phyloP scores from a whole-genome alignment of 92 coral and sea anemone genomes.

The Palythoa grandiflora region DNA sequence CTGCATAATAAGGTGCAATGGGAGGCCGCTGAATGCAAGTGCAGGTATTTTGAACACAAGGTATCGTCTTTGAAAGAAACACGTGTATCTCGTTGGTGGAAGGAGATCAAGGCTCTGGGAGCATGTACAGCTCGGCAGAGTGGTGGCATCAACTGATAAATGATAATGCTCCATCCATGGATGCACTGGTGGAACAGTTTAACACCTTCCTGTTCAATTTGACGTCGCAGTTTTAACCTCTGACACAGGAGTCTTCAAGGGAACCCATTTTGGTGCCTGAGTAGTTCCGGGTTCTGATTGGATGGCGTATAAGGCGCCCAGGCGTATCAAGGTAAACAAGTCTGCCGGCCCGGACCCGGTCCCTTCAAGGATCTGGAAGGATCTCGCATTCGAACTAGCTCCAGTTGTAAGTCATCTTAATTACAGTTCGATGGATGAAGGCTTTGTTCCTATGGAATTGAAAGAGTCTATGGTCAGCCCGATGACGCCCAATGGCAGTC shows the following conservation, averaged over 20 bases:
- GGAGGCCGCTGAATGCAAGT: conserved; percentile 39
- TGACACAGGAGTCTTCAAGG: background rate
- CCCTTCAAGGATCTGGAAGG: conserved; percentile 25
- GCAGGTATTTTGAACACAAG: conserved; percentile 11
- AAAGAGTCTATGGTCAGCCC: conserved; percentile 24
- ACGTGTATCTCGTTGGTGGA: conserved; percentile 14
- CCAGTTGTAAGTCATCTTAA: background rate
- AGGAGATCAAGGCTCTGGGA: conserved; percentile 1
- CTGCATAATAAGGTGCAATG: conserved; percentile 34
- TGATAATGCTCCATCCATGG: background rate
- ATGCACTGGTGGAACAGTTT: background rate
- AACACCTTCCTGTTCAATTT: background rate
- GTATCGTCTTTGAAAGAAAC: conserved; percentile 41
- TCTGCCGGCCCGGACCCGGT: conserved; percentile 37
- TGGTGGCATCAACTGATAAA: conserved; percentile 21
- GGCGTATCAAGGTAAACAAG: background rate
- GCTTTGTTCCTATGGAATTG: conserved; percentile 14
- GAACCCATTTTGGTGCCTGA: background rate
- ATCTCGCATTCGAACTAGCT: background rate
- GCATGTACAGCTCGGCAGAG: background rate
- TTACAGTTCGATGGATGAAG: conserved; percentile 22
- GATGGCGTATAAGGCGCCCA: background rate
- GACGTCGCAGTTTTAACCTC: background rate
- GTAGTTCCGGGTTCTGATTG: background rate
- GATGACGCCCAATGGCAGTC: background rate